Conservation (phyloP, 64 coral and sea anemone species). For the Trachythela sp. region DNA sequence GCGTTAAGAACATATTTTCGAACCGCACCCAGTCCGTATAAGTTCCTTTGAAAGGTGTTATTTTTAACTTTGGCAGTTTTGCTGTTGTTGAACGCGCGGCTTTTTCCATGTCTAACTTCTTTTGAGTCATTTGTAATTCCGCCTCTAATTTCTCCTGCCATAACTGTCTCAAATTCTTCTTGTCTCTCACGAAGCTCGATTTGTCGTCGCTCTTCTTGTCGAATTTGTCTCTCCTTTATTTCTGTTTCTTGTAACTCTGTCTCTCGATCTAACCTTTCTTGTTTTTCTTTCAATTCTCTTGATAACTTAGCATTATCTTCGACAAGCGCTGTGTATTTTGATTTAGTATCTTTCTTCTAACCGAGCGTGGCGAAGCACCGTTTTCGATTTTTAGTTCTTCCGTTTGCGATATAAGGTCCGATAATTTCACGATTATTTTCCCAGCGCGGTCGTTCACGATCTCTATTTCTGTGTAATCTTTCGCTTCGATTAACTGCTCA, state of each 20-base stretch:
- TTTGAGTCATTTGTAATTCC: neutral
- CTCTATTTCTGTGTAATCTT: conserved; percentile 15
- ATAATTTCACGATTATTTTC: neutral
- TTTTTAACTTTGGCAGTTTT: neutral
- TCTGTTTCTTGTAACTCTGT: too few relatives aligned
- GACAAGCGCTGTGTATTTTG: neutral
- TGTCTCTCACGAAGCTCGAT: neutral
- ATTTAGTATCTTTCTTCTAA: neutral
- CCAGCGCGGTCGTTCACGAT: neutral
- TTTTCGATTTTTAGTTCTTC: conserved; percentile 37
- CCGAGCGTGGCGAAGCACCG: conserved; percentile 20
- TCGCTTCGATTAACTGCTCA: conserved; percentile 23
- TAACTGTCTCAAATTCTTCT: neutral
- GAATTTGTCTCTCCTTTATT: neutral
- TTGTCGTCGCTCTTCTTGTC: too few relatives aligned
- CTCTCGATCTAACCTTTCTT: neutral
- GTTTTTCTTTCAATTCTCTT: neutral
- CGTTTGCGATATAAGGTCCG: neutral
- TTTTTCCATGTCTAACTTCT: neutral
- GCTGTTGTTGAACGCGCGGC: neutral
- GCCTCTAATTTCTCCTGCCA: neutral
- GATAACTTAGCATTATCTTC: neutral
- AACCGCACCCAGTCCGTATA: neutral
- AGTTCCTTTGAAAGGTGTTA: neutral
- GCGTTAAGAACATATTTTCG: neutral